Percentiles rank a stretch among this genome's conserved stretches.
Conservation (phyloP, 2,797 vertebrate genomes). For the Chrosomus eos region DNA sequence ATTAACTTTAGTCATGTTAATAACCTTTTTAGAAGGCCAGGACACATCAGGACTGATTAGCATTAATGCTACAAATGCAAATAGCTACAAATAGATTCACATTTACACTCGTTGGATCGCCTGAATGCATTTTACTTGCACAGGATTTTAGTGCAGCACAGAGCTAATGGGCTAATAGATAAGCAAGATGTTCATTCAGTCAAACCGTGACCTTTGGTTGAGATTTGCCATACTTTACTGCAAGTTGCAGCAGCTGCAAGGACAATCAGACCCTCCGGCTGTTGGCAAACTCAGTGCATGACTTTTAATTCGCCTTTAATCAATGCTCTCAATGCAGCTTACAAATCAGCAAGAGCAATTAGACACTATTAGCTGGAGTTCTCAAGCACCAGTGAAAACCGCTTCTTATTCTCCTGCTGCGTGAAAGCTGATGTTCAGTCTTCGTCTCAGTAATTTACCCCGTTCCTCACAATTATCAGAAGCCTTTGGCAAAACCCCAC, state of each 20-base stretch:
- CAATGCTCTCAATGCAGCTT: constrained; percentile 56
- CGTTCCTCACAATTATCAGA: constrained; percentile 19
- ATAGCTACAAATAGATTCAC: not conserved
- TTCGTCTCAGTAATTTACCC: constrained; percentile 29
- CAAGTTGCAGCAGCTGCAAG: constrained; percentile 14
- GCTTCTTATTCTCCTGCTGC: constrained; percentile 6
- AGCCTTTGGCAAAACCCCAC: constrained; percentile 11
- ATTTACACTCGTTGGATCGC: not conserved
- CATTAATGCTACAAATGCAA: not conserved
- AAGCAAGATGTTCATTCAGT: not conserved
- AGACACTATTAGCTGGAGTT: constrained; percentile 69
- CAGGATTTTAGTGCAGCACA: not conserved
- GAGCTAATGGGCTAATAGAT: not conserved
- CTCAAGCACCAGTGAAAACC: constrained; percentile 37
- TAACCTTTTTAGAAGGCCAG: not conserved
- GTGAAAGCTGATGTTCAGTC: constrained; percentile 20
- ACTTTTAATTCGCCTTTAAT: constrained; percentile 40
- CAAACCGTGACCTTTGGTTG: not conserved
- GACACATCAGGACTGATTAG: not conserved
- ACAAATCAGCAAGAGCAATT: constrained; percentile 73
- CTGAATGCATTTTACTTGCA: not conserved
- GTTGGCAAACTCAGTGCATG: not conserved
- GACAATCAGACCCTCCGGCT: constrained; percentile 4
- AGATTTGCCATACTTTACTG: constrained; percentile 14
- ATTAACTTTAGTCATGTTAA: not conserved